Conservation (phyloP, 2,113 vertebrate genomes). For the Gymnogyps californianus region DNA sequence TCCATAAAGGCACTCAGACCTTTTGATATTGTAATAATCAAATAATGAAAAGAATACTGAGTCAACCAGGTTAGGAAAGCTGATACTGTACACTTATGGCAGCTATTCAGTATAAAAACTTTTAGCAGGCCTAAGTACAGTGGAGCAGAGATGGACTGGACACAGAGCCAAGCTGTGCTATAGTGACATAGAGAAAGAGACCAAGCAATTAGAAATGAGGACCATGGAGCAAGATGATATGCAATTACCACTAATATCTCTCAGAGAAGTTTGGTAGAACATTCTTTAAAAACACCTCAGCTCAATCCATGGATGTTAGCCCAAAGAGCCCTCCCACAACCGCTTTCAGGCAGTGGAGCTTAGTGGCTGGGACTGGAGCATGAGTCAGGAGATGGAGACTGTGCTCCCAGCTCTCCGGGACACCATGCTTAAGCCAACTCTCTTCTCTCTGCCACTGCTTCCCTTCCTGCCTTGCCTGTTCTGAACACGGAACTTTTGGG, state of each 20-base stretch:
- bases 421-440: neutral
- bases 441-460: neutral
- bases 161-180: neutral
- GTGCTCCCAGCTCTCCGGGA: neutral
- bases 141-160: neutral
- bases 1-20: neutral
- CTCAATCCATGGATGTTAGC: neutral
- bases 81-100: neutral
- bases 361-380: neutral
- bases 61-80: slow-evolving; percentile 15
- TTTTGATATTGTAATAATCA: neutral
- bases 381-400: neutral
- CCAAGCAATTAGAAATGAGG: neutral
- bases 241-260: neutral
- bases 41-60: slow-evolving; percentile 7
- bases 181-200: neutral
- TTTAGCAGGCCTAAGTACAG: neutral
- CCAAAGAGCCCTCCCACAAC: neutral
- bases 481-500: neutral
- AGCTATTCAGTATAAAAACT: neutral
- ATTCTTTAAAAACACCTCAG: neutral
- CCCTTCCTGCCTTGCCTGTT: neutral
- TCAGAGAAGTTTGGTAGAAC: neutral
- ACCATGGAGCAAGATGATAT: neutral
- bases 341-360: fast-evolving